Conservation (phyloP, 2,113 vertebrate genomes). For the Tragelaphus imberbis region DNA sequence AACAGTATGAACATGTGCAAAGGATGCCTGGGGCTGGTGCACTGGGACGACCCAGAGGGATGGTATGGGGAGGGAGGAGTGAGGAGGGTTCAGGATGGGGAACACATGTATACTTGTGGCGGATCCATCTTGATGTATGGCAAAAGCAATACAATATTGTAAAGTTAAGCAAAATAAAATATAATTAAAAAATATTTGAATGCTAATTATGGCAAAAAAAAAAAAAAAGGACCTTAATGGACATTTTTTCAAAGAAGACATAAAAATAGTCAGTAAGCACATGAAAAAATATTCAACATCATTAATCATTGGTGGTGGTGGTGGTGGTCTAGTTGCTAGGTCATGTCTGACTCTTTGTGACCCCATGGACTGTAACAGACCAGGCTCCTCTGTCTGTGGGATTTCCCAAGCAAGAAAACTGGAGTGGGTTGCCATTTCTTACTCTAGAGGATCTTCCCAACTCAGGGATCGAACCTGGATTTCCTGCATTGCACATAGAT, state of each 20-base stretch:
- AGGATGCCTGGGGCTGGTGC: too few relatives aligned
- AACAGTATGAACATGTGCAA: neutral
- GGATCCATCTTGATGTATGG: too few relatives aligned
- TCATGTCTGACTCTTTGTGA: neutral
- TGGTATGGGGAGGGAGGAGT: too few relatives aligned
- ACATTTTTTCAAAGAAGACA: neutral
- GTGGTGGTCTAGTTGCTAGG: neutral
- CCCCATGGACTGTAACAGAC: neutral
- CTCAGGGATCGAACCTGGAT: fast-evolving
- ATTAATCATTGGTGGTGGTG: neutral
- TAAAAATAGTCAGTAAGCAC: neutral
- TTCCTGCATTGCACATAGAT: neutral
- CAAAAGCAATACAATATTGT: too few relatives aligned
- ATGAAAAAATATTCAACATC: neutral
- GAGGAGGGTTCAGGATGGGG: too few relatives aligned
- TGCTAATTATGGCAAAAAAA: too few relatives aligned
- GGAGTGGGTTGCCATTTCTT: neutral
- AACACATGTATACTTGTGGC: too few relatives aligned
- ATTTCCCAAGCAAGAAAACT: neutral
- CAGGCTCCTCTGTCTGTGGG: neutral
- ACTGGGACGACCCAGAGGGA: too few relatives aligned
- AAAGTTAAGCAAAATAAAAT: too few relatives aligned
- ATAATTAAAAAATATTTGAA: too few relatives aligned
- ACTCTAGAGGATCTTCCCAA: neutral
- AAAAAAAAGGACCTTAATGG: neutral